phyloP scores from a whole-genome alignment of 2,888 invertebrate genomes.

The Eupithecia abbreviata region DNA sequence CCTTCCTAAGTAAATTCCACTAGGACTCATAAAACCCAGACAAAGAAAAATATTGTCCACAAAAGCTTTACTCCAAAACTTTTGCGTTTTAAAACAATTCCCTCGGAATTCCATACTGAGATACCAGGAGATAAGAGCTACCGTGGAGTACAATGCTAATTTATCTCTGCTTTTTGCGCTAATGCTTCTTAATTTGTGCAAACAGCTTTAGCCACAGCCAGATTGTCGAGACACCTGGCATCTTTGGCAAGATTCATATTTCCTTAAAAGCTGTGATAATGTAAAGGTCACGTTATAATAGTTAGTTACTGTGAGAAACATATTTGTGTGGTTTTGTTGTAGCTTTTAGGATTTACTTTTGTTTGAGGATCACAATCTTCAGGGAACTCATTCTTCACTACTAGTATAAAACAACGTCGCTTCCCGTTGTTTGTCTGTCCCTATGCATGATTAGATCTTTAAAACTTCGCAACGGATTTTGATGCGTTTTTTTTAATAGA shows the following conservation, averaged over 20 bases:
- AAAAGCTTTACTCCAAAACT: not conserved
- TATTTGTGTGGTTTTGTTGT: slow-evolving; percentile 28
- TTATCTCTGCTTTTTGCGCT: slow-evolving; percentile 41
- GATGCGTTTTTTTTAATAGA: no score
- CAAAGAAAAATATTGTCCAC: not conserved
- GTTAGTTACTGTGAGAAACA: slow-evolving; percentile 16
- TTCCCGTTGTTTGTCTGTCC: no score
- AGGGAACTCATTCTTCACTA: not conserved
- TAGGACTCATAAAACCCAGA: not conserved
- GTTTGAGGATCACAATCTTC: not conserved
- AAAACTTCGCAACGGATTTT: no score
- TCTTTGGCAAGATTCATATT: slow-evolving; percentile 10
- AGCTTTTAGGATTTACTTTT: not conserved
- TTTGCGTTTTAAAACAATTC: slow-evolving; percentile 6
- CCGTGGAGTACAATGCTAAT: slow-evolving; percentile 32
- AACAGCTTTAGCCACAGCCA: slow-evolving; percentile 35
- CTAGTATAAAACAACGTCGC: not conserved
- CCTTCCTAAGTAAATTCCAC: not conserved
- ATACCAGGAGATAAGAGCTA: not conserved
- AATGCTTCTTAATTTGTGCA: slow-evolving; percentile 44
- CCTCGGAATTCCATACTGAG: not conserved
- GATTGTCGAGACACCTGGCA: slow-evolving; percentile 15
- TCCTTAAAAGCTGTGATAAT: slow-evolving; percentile 24
- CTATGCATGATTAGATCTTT: no score
- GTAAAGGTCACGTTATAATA: slow-evolving; percentile 25